Conservation (phyloP, 2,888 invertebrate species). For the Dolomedes plantarius region DNA sequence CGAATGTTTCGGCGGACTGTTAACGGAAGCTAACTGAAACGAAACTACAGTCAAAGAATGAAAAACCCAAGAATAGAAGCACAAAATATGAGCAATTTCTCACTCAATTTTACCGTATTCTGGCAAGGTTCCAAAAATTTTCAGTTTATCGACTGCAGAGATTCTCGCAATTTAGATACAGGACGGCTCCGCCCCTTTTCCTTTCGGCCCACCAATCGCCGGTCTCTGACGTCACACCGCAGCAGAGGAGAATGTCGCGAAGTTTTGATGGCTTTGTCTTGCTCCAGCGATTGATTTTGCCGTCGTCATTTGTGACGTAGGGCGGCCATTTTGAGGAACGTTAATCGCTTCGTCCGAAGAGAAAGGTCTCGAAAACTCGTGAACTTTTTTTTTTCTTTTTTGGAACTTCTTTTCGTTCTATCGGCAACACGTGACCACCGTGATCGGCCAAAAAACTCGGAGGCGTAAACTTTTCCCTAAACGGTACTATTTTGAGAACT, state of each 20-base stretch:
- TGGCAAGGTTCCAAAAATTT: slow-evolving; percentile 4
- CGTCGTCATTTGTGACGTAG: not conserved
- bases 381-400: no score
- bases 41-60: not conserved
- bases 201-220: not conserved
- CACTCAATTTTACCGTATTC: slow-evolving; percentile 5
- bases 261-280: slow-evolving; percentile 18
- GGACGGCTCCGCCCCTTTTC: not conserved
- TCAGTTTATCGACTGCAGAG: slow-evolving; percentile 11
- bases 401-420: no score
- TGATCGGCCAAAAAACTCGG: not conserved
- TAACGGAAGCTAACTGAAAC: not conserved
- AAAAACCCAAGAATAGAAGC: not conserved
- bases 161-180: not conserved
- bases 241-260: not conserved
- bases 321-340: not conserved
- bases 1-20: not conserved
- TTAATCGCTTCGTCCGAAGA: not conserved
- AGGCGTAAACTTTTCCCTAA: not conserved
- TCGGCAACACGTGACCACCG: not conserved
- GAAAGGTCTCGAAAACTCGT: not conserved
- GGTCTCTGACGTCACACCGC: not conserved
- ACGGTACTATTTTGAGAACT: not conserved
- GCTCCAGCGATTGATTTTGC: not conserved
- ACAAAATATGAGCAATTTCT: slow-evolving; percentile 5